Evolutionary conservation across 2,888 invertebrate species (phyloP), one percentile per base, ranked within the genome.

Genomic region (Mesorhabditis sp.): DNA sequence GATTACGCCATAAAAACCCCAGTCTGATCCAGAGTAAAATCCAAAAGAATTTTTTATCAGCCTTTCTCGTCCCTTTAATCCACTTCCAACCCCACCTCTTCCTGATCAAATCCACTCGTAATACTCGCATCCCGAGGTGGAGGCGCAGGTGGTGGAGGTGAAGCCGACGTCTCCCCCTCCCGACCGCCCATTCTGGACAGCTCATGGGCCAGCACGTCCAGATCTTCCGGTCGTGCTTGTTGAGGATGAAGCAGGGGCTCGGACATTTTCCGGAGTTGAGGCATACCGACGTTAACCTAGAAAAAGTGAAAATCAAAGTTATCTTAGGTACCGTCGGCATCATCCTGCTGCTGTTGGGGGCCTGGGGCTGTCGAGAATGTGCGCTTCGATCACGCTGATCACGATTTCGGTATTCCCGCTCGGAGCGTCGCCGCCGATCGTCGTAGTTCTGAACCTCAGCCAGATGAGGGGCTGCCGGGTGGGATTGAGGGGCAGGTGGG

Each of bases 151-250:
- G 86, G 85, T 5, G 86, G 84, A 28, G 83, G 85, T 67, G 76
- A 75, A 67, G 72, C 73, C 58, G 75, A 76, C n/a, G 58, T 50
- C n/a, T 50, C 58, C 63, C 41, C 62, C 65, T 15, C 66, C 64
- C 62, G 67, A 43, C 77, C 76, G n/a, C 85, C 94, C 86, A 96
- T 90, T 89, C 95, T 93, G 89, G 93, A 95, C 86, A 96, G 90
- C 88, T 97, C 95, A 86, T 93, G 94, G 77, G 95, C 96, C 87
- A 97, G 89, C 87, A 92, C 92, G 89, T 97, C 96, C 90, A 97
- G 90, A 89, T 96, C 95, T 94, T 85, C 83, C 3, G 83, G 83
- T 65, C 80, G 74, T 5, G 76, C 74, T n/a, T 78, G 80, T 43
- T 82, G 77, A 7, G 78, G 72, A 62, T 82, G 78, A 5, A 83